Percentiles rank a stretch among this genome's conserved stretches.
Evolutionary conservation across 2,797 vertebrate genomes (phyloP).

Genomic region (Fistularia tabacaria): DNA sequence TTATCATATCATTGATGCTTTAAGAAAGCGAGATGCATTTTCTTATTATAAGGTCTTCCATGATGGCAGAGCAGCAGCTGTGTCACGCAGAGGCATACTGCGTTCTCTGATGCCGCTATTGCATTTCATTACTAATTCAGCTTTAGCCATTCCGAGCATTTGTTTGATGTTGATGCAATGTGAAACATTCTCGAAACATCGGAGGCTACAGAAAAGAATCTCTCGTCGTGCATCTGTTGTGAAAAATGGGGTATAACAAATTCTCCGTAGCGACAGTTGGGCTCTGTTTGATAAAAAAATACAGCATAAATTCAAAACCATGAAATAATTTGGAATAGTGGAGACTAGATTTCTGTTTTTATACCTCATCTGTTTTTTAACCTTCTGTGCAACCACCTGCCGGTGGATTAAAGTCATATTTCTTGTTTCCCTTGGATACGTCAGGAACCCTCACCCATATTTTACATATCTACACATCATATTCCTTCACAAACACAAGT

Average conservation of each 20-base stretch:
- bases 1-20: conserved; percentile 30
- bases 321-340: no score
- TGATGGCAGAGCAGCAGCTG: conserved; percentile 56
- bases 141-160: conserved; percentile 58
- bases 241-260: not conserved
- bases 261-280: not conserved
- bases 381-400: no score
- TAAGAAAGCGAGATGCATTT: conserved; percentile 40
- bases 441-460: no score
- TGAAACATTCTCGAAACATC: conserved; percentile 59
- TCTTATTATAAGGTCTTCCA: conserved; percentile 42
- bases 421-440: no score
- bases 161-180: conserved; percentile 68
- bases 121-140: conserved; percentile 78
- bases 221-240: no score
- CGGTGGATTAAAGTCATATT: no score
- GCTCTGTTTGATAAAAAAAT: not conserved
- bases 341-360: no score
- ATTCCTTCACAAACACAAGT: no score
- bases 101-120: conserved; percentile 54
- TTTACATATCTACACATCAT: no score
- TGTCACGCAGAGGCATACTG: conserved; percentile 30
- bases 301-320: not conserved
- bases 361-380: no score
- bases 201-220: not conserved